Evolutionary conservation across 2,888 invertebrate species (phyloP).

Genomic region (Formica aserva): DNA sequence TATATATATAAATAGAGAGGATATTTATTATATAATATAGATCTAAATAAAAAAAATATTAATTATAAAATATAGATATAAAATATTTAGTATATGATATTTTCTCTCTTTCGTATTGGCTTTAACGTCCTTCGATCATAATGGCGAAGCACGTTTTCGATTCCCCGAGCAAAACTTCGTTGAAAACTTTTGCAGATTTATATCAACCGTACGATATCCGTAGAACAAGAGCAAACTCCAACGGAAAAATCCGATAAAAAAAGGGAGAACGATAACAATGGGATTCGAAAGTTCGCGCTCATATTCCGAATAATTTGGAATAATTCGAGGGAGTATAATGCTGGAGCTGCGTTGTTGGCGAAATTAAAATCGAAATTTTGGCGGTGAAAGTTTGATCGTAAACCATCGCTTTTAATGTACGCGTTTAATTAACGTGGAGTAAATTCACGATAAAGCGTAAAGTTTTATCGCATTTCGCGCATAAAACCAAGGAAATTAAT

Average conservation of each 20-base stretch:
- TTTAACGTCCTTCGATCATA: not conserved
- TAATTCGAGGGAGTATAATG: not conserved
- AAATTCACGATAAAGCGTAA: not conserved
- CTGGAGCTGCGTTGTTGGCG: not conserved
- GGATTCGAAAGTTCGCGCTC: not conserved
- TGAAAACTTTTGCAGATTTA: not conserved
- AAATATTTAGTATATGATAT: conserved; percentile 27
- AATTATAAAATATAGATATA: not conserved
- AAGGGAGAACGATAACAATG: not conserved
- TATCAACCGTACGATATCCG: not conserved
- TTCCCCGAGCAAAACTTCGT: not conserved
- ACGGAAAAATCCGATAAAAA: not conserved
- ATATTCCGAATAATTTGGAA: not conserved
- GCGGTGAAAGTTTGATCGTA: not conserved
- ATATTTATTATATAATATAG: not conserved
- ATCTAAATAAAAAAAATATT: not conserved
- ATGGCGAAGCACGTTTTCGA: not conserved
- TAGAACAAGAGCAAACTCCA: not conserved
- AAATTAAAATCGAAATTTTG: conserved; percentile 34
- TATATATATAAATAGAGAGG: too few relatives aligned
- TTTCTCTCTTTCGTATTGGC: not conserved
- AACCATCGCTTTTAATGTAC: not conserved
- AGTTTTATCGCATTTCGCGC: not conserved
- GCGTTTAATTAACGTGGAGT: conserved; percentile 8
- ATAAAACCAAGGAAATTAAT: not conserved